Evolutionary conservation across 92 coral and sea anemone species (phyloP), one percentile per base, ranked within the genome.

Genomic region (Hydrozoanthus gracilis): DNA sequence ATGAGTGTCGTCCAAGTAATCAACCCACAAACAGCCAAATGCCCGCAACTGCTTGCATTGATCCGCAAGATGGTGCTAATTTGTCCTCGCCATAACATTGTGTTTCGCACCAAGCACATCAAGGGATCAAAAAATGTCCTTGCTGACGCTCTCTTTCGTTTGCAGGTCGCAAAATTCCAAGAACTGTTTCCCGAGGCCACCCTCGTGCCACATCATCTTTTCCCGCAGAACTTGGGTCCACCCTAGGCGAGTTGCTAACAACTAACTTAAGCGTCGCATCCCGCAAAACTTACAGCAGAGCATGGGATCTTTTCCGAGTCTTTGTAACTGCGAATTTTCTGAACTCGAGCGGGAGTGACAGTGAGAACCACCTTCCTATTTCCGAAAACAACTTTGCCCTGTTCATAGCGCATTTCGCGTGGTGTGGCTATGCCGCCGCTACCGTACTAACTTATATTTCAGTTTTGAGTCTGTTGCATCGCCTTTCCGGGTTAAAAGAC

Each of bases 91-190:
- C 47, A 89, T 16, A 88, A 76, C 56, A 83, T 84, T 44, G 45
- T 84, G 3, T 89, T 89, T 47, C 71, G 62, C 15, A 86, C 88
- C 6, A 50, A 58, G 5, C 92, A 89, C 18, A 80, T 89, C 8
- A 83, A 73, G 0, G 92, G 86, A 16, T 16, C 75, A 83, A 13
- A 15, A 5, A 89, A 89, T 71, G 71, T 13, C 9, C 61, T 51
- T 49, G 88, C 88, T 83, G 91, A 88, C 39, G 51, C 16, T 15
- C 56, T 88, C 86, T n/a, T n/a, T 78, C 85, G 86, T 35, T 82
- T 88, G 55, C 91, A 88, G 91, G 91, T 83, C 48, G 78, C 44
- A 82, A 83, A 83, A 58, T 88, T 83, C 85, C 83, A 60, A 78
- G 71, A 39, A 54, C 83, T 82, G 12, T 83, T 50, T 16, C 52